Conservation (phyloP, 2,888 invertebrate species). For the Hyposoter didymator region DNA sequence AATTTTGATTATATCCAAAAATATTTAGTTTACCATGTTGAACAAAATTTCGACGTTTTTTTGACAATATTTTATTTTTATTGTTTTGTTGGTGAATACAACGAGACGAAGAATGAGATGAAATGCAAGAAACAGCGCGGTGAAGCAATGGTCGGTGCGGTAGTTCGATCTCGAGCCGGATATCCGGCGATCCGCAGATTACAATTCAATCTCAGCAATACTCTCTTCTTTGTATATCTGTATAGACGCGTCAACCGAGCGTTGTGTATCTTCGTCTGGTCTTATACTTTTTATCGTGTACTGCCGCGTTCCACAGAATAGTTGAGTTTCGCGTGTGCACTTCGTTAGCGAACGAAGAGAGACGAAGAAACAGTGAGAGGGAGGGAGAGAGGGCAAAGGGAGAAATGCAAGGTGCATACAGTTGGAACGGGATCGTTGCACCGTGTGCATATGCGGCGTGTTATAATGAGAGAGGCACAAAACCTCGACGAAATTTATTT, state of each 20-base stretch:
- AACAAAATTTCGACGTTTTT: no score
- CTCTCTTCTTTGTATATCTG: constrained; percentile 1
- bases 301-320: constrained; percentile 62
- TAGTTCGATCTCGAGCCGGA: constrained; percentile 69
- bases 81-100: background rate
- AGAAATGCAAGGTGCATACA: constrained; percentile 43
- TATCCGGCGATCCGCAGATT: constrained; percentile 69
- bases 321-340: constrained; percentile 68
- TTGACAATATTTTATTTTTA: no score
- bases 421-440: constrained; percentile 40
- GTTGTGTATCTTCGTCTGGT: constrained; percentile 11
- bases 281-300: constrained; percentile 19
- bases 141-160: constrained; percentile 58
- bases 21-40: no score
- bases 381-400: background rate
- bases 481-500: constrained; percentile 69
- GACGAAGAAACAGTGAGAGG: background rate
- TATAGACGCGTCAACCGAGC: background rate
- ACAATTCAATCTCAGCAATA: constrained; percentile 61
- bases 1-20: no score
- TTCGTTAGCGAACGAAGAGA: constrained; percentile 64
- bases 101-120: constrained; percentile 20
- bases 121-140: constrained; percentile 12
- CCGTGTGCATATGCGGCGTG: constrained; percentile 58
- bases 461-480: constrained; percentile 71